Base-by-base conservation (phyloP, 2,888 invertebrate species). In the Cantharis flavilabris region DNA sequence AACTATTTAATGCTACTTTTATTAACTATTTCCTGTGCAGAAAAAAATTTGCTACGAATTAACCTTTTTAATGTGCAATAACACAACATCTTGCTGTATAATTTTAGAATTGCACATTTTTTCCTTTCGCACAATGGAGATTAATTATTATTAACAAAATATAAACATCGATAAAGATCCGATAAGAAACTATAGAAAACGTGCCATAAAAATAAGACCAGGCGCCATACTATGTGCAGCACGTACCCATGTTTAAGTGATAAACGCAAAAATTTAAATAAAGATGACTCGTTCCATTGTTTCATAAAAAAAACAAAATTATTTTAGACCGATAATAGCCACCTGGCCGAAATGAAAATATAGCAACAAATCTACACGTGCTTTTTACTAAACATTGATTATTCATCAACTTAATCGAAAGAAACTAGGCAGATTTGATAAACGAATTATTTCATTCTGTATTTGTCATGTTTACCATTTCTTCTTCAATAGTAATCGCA, bases 341-440 rank as follows among this genome's bases (percentile, higher is more conserved):
- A 79, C 78, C 76, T 79, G 78, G 78, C 67, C 71, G 73, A 30
- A 30, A 30, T 26, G 76, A 76, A 49, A 67, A 67, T n/a, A 23
- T 13, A n/a, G 65, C n/a, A 67, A 70, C 62, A 69, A 72, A 70
- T 64, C 18, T 76, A 70, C 78, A 79, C 78, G 78, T 76, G 78
- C 74, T 73, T 69, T 79, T 70, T 73, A 11, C 65, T 64, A 76
- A 76, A 79, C 76, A 76, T 63, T 63, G 63, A 73, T 79, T 76
- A 79, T n/a, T 79, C 78, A 78, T 63, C 26, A 65, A 28, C 30
- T n/a, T 65, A 62, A 65, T 69, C 69, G 14, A 33, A 62, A 10
- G 1, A 62, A 62, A 33, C 62, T 73, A 49, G 9, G 65, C 65
- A 18, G 18, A 69, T 14, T 63, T 69, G 14, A 65, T 73, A 49